A percentile compares a stretch with the other conserved stretches of the same genome.
Evolutionary conservation across 2,113 vertebrate species (phyloP).

Genomic region (Dendropsophus ebraccatus): DNA sequence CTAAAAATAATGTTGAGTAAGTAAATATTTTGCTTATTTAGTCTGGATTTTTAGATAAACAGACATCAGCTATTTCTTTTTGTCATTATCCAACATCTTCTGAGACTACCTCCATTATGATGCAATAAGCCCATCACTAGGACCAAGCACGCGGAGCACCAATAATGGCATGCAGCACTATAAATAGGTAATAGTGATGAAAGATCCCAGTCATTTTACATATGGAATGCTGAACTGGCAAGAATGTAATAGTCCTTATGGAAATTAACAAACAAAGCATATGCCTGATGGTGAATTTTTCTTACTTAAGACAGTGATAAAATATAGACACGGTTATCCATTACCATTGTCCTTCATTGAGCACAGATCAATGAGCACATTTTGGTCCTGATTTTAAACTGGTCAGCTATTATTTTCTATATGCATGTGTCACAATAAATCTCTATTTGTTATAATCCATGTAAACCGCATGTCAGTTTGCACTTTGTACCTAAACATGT

Average conservation of each 20-base stretch:
- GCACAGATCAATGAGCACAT: constrained; percentile 67
- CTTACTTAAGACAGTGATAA: constrained; percentile 70
- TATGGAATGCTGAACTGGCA: constrained; percentile 76
- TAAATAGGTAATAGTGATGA: constrained; percentile 62
- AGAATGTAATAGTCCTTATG: constrained; percentile 71
- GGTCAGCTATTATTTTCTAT: constrained; percentile 57
- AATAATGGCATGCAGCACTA: not conserved
- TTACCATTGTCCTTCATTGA: constrained; percentile 71
- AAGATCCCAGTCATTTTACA: constrained; percentile 75
- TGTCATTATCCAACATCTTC: not conserved
- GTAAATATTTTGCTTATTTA: no score
- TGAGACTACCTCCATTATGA: not conserved
- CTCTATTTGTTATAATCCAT: constrained; percentile 67
- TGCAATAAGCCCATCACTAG: not conserved
- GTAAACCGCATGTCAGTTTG: constrained; percentile 63
- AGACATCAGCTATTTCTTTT: no score
- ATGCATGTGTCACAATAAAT: constrained; percentile 58
- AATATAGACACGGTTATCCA: constrained; percentile 62
- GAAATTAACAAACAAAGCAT: constrained; percentile 75
- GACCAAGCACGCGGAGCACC: not conserved
- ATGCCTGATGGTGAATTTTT: constrained; percentile 76
- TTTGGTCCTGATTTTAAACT: constrained; percentile 48
- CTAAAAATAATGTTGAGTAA: no score
- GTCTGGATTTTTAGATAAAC: no score
- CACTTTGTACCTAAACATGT: constrained; percentile 66